Evolutionary conservation across 2,797 vertebrate species (phyloP).

Genomic region (Propithecus deckenii): DNA sequence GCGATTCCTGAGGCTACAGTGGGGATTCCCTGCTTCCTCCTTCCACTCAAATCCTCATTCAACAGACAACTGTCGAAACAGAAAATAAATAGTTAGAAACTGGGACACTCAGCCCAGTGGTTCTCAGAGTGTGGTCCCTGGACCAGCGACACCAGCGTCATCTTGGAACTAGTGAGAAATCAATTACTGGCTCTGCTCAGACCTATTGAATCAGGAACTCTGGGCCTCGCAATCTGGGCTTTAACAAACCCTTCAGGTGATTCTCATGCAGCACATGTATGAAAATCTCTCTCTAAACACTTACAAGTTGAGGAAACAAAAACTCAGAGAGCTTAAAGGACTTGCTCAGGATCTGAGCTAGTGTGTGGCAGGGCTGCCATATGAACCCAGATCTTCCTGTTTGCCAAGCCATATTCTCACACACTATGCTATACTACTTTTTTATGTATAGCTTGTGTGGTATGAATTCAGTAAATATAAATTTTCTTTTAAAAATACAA

Average conservation of each 20-base stretch:
- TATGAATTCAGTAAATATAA: background rate
- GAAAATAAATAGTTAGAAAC: background rate
- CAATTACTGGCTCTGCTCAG: background rate
- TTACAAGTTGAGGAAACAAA: background rate
- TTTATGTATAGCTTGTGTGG: background rate
- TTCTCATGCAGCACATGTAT: background rate
- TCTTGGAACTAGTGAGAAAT: background rate
- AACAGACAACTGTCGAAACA: background rate
- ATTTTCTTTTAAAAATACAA: conserved; percentile 30
- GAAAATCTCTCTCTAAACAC: background rate
- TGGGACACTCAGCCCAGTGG: background rate
- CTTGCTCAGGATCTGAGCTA: background rate
- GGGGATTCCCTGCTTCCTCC: background rate
- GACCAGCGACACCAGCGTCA: background rate
- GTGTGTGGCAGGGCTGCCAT: background rate
- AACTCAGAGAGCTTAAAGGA: background rate
- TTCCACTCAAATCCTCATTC: background rate
- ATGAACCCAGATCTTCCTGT: background rate
- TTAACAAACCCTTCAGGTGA: background rate
- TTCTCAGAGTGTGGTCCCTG: background rate
- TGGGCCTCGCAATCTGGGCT: background rate
- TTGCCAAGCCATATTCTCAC: background rate
- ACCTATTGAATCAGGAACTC: background rate
- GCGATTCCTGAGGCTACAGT: background rate
- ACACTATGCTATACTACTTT: background rate